These are phyloP conservation scores for Idaea straminata DNA, from an alignment of 2,888 invertebrate species.

Conservation along the genomic window DNA sequence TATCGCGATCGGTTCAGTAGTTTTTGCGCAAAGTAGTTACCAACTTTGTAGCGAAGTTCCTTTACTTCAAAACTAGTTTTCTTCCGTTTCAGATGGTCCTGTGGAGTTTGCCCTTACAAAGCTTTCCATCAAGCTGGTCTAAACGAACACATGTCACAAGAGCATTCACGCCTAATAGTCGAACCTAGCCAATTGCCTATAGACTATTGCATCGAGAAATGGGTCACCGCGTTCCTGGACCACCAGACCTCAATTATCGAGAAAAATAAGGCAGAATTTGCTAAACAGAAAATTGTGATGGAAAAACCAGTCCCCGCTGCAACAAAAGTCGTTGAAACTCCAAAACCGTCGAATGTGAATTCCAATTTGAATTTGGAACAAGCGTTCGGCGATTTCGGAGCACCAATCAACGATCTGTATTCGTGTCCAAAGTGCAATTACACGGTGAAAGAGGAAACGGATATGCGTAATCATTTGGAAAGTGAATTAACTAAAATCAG, in stretches of 20 bases:
- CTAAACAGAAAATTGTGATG: constrained; percentile 42
- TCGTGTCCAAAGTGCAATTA: constrained; percentile 61
- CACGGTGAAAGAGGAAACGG: constrained; percentile 40
- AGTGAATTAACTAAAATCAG: constrained; percentile 63
- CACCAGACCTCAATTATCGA: constrained; percentile 53
- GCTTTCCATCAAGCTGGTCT: constrained; percentile 78
- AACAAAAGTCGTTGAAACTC: constrained; percentile 12
- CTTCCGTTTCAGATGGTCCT: constrained; percentile 75
- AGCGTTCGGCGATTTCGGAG: constrained; percentile 58
- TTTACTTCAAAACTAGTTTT: constrained; percentile 13
- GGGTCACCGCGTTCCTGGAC: constrained; percentile 66
- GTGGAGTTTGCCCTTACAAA: constrained; percentile 79
- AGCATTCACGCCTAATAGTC: constrained; percentile 57
- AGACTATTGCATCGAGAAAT: constrained; percentile 71
- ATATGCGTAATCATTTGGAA: constrained; percentile 62
- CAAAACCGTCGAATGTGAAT: constrained; percentile 8
- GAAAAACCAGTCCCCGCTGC: constrained; percentile 23
- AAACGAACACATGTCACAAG: constrained; percentile 74
- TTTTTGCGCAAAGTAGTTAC: not conserved
- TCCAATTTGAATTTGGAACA: constrained; percentile 40
- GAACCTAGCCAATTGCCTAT: constrained; percentile 61
- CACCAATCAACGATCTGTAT: constrained; percentile 38
- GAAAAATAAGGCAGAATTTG: constrained; percentile 44
- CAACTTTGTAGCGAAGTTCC: not conserved
- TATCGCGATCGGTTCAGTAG: no score